phyloP scores from a whole-genome alignment of 2,797 vertebrate genomes.

The Sebastes iracundus region DNA sequence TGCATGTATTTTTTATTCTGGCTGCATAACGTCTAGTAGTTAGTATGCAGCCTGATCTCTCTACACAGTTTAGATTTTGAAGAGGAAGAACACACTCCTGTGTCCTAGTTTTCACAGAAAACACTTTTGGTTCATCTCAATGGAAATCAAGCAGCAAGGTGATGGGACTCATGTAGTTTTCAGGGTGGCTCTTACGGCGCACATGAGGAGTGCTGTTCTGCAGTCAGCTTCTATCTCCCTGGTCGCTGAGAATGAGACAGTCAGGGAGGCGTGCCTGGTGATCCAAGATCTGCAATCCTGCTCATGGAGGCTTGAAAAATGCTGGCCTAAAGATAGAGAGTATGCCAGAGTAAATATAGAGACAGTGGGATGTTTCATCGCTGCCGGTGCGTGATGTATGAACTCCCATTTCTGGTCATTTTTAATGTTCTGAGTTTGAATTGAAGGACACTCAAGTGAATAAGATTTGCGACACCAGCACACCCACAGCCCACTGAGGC shows the following conservation, averaged over 20 bases:
- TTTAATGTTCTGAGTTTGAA: conserved; percentile 20
- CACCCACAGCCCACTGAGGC: not conserved
- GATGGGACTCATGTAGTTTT: not conserved
- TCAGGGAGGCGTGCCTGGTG: not conserved
- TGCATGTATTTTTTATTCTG: not conserved
- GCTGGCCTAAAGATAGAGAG: conserved; percentile 31
- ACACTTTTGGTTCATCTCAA: not conserved
- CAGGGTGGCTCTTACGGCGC: not conserved
- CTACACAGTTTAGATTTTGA: not conserved
- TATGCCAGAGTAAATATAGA: conserved; percentile 30
- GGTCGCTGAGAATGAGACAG: not conserved
- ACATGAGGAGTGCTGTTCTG: not conserved
- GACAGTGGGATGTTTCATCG: conserved; percentile 17
- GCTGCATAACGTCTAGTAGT: not conserved
- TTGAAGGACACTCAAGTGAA: conserved; percentile 20
- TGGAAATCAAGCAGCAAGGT: conserved; percentile 23
- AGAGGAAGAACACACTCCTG: not conserved
- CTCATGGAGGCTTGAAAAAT: conserved; percentile 40
- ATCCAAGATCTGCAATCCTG: conserved; percentile 33
- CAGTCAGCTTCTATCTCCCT: conserved; percentile 17
- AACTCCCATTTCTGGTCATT: conserved; percentile 25
- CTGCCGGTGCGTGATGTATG: conserved; percentile 14
- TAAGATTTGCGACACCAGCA: not conserved
- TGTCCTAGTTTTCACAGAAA: conserved; percentile 31
- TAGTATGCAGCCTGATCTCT: conserved; percentile 1